A percentile compares a stretch with the other conserved stretches of the same genome.
Evolutionary conservation across 2,113 vertebrate genomes (phyloP).

Genomic region (Prolemur simus): DNA sequence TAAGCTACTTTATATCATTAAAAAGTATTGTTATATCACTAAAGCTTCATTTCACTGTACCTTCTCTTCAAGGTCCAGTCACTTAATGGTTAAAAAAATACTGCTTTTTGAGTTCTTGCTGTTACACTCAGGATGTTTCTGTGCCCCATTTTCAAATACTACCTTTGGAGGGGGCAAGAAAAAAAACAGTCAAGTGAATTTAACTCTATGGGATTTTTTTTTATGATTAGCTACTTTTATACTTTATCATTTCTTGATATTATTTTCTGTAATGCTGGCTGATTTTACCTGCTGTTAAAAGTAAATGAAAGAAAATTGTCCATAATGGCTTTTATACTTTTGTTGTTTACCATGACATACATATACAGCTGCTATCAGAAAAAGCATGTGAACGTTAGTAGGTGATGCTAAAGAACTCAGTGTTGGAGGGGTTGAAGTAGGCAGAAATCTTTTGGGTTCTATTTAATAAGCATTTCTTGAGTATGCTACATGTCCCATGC

Average conservation of each 20-base stretch:
- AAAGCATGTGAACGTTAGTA: background rate
- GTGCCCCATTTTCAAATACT: background rate
- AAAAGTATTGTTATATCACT: background rate
- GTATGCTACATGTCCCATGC: background rate
- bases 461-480: conserved; percentile 9
- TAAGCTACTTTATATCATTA: background rate
- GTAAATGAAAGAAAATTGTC: conserved; percentile 60
- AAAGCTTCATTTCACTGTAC: background rate
- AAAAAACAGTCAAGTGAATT: background rate
- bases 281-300: conserved; percentile 68
- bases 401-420: background rate
- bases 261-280: conserved; percentile 40
- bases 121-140: background rate
- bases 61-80: background rate
- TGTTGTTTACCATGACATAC: background rate
- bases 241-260: conserved; percentile 15
- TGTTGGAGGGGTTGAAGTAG: background rate
- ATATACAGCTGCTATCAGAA: background rate
- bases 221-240: background rate
- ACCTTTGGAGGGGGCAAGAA: background rate
- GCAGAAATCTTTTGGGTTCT: background rate
- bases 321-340: conserved; percentile 49
- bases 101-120: background rate
- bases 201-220: conserved; percentile 2
- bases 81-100: background rate